Conservation (phyloP, 1,140 invertebrate species). For the Acromyrmex heyeri region DNA sequence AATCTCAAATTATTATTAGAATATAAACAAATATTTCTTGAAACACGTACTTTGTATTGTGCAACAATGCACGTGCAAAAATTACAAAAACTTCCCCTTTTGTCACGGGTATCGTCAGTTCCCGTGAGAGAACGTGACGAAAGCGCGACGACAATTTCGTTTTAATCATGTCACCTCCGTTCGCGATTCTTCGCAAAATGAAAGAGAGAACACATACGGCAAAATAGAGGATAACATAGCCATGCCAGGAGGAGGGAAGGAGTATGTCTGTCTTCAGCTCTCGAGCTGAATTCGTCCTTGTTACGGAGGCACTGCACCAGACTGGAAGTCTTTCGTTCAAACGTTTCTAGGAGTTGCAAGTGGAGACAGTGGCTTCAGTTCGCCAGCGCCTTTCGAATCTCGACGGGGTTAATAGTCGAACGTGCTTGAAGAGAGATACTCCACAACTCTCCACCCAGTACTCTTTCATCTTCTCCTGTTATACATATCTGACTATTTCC, state of each 20-base stretch:
- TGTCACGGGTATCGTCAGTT: not conserved
- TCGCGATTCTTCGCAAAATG: constrained; percentile 16
- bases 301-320: constrained; percentile 63
- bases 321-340: constrained; percentile 70
- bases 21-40: not conserved
- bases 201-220: constrained; percentile 7
- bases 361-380: constrained; percentile 73
- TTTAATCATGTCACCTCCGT: constrained; percentile 40
- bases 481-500: constrained; percentile 8
- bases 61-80: not conserved
- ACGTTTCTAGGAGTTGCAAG: constrained; percentile 67
- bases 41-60: not conserved
- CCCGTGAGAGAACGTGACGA: constrained; percentile 13
- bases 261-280: constrained; percentile 57
- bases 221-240: not conserved
- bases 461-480: not conserved
- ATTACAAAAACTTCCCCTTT: not conserved
- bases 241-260: too few relatives aligned
- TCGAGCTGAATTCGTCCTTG: constrained; percentile 70
- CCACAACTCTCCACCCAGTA: constrained; percentile 2
- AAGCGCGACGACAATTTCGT: constrained; percentile 29
- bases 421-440: constrained; percentile 76
- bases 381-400: constrained; percentile 76
- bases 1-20: not conserved
- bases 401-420: constrained; percentile 79